phyloP scores from a whole-genome alignment of 30 jellyfish, hydroid and myxozoan genomes.

The Pseudorhiza aurosa region DNA sequence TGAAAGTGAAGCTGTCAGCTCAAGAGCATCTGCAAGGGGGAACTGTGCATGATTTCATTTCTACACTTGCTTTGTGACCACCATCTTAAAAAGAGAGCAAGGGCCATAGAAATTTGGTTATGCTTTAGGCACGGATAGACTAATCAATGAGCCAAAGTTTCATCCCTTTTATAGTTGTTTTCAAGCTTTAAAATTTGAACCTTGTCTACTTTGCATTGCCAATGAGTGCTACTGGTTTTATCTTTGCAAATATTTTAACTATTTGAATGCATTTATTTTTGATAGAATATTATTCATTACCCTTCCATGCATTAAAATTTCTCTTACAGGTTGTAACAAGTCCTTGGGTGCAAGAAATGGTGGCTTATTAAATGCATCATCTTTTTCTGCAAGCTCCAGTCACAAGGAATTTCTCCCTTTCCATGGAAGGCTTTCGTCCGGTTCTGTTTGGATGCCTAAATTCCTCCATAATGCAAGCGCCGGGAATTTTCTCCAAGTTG shows the following conservation, averaged over 20 bases:
- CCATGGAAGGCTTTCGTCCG: background rate
- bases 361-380: background rate
- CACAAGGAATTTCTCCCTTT: background rate
- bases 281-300: too few species aligned
- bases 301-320: background rate
- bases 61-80: too few species aligned
- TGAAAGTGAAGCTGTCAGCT: too few species aligned
- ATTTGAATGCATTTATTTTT: background rate
- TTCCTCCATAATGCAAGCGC: background rate
- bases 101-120: too few species aligned
- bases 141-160: too few species aligned
- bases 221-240: background rate
- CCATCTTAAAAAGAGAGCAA: too few species aligned
- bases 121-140: too few species aligned
- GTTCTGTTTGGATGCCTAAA: background rate
- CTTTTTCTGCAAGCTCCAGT: background rate
- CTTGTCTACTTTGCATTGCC: too few species aligned
- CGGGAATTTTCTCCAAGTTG: conserved; percentile 1
- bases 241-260: background rate
- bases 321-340: background rate
- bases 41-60: too few species aligned
- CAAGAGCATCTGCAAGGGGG: too few species aligned
- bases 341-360: background rate
- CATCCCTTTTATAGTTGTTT: too few species aligned
- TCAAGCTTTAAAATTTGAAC: too few species aligned